Conservation (phyloP, 1,140 invertebrate genomes). For the Bombus pyrosoma region DNA sequence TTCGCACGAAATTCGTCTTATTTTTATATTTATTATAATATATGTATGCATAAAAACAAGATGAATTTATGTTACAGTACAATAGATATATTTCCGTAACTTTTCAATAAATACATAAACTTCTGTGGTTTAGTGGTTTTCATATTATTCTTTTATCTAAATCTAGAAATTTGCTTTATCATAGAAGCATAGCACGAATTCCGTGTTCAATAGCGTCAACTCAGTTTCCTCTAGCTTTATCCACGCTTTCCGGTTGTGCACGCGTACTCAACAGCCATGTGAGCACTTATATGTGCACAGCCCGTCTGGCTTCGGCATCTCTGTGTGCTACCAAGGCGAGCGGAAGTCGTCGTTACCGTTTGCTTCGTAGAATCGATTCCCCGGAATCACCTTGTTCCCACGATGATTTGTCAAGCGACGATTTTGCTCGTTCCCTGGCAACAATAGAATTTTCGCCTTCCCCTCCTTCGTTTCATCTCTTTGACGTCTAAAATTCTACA, state of each 20-base stretch:
- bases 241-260: conserved; percentile 35
- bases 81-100: not conserved
- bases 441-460: not conserved
- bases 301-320: conserved; percentile 40
- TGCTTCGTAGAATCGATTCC: conserved; percentile 66
- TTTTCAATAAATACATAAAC: not conserved
- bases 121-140: not conserved
- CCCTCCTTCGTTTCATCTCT: not conserved
- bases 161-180: not conserved
- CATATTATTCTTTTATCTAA: not conserved
- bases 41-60: too few relatives aligned
- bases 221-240: conserved; percentile 24
- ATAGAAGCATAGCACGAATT: not conserved
- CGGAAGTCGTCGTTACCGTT: conserved; percentile 72
- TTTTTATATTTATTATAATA: too few relatives aligned
- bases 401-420: conserved; percentile 60
- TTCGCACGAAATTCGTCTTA: too few relatives aligned
- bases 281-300: not conserved
- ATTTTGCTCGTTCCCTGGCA: conserved; percentile 6
- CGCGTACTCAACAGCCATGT: conserved; percentile 2
- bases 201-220: not conserved
- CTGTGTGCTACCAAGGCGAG: conserved; percentile 59
- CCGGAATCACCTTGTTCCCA: conserved; percentile 70
- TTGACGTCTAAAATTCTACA: not conserved
- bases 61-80: not conserved